Conservation (phyloP, 2,113 vertebrate species). For the Peucedramus taeniatus region DNA sequence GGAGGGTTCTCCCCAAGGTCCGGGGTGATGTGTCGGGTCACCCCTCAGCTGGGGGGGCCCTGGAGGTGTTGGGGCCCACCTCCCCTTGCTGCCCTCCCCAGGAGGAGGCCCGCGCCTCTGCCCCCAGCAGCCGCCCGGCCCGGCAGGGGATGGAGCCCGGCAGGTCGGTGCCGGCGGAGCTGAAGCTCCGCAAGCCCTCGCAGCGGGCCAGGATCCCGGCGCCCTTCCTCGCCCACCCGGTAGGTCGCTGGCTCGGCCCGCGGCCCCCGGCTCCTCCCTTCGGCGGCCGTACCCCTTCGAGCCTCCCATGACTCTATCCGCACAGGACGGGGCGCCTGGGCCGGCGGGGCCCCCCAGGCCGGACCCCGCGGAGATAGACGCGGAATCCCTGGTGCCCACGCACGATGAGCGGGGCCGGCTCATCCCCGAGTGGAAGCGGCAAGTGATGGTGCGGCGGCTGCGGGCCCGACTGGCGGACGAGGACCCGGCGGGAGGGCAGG, state of each 20-base stretch:
- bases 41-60: neutral
- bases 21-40: neutral
- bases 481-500: conserved; percentile 74
- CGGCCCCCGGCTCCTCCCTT: neutral
- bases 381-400: conserved; percentile 89
- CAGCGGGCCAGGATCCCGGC: conserved; percentile 69
- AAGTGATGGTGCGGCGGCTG: conserved; percentile 92
- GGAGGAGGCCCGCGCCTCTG: neutral
- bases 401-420: conserved; percentile 83
- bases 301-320: neutral
- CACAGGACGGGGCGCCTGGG: neutral
- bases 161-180: conserved; percentile 49
- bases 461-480: conserved; percentile 80
- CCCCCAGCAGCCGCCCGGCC: neutral
- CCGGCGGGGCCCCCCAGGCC: conserved; percentile 19
- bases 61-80: neutral
- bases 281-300: neutral
- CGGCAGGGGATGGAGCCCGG: neutral
- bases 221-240: conserved; percentile 35
- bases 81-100: neutral
- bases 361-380: conserved; percentile 73
- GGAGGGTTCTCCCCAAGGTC: neutral
- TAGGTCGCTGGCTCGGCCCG: conserved; percentile 16
- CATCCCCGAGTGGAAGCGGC: conserved; percentile 96
- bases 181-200: conserved; percentile 65